phyloP scores from a whole-genome alignment of 2,888 invertebrate genomes.

The Epirrhoe tristata region DNA sequence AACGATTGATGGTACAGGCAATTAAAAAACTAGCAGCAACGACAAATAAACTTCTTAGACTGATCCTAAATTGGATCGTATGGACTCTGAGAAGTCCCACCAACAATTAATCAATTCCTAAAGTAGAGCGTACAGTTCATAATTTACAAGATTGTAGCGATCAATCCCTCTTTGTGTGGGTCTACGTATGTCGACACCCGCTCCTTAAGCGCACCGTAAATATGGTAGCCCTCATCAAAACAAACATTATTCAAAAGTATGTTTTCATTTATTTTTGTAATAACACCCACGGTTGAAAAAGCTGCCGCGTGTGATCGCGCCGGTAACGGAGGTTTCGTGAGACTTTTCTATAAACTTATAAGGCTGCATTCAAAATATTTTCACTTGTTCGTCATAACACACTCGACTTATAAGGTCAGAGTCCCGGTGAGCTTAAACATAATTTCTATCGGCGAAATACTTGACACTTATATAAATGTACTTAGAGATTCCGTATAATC shows the following conservation, averaged over 20 bases:
- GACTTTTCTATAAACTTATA: slow-evolving; percentile 62
- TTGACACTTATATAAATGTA: slow-evolving; percentile 52
- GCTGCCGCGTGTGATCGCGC: slow-evolving; percentile 69
- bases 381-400: slow-evolving; percentile 51
- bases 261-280: slow-evolving; percentile 81
- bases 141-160: slow-evolving; percentile 71
- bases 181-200: slow-evolving; percentile 72
- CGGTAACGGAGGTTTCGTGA: slow-evolving; percentile 62
- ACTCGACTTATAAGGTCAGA: slow-evolving; percentile 44
- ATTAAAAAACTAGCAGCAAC: slow-evolving; percentile 67
- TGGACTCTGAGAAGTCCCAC: slow-evolving; percentile 61
- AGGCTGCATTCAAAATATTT: slow-evolving; percentile 58
- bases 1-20: slow-evolving; percentile 64
- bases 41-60: slow-evolving; percentile 66
- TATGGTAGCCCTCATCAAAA: slow-evolving; percentile 75
- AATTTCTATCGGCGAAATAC: slow-evolving; percentile 48
- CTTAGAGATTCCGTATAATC: slow-evolving; percentile 55
- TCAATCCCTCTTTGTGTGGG: slow-evolving; percentile 83
- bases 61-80: slow-evolving; percentile 69
- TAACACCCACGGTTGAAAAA: slow-evolving; percentile 69
- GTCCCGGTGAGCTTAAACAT: slow-evolving; percentile 55
- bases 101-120: slow-evolving; percentile 82
- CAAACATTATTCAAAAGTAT: slow-evolving; percentile 78
- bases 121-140: slow-evolving; percentile 70
- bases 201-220: slow-evolving; percentile 62